Base-by-base conservation (phyloP, 2,113 vertebrate genomes). In the Todiramphus chloris region DNA sequence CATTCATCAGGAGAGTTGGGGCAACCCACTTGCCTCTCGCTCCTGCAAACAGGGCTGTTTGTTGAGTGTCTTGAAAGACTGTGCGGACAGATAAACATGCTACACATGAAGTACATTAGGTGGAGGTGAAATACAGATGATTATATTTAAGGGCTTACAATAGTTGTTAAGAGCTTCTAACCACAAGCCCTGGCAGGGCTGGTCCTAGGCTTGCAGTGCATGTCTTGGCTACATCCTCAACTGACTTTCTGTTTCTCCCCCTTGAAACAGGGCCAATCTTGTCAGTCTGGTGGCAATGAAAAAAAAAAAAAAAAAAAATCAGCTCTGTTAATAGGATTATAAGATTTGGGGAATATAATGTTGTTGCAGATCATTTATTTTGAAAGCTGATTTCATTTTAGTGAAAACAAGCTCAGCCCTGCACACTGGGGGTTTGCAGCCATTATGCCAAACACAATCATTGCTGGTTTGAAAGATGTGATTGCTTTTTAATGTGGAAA, bases 121-220 rank as follows among this genome's bases (percentile, higher is more conserved):
- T 97, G 96, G 93, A 97, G 94, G 95, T 97, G 96, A 98, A 97
- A 97, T 94, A 97, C 96, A 97, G 97, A 98, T 96, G 96, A 98
- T 98, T 97, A 97, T 96, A 89, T 96, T 98, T 98, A 98, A 98
- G 97, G 96, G 93, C 97, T 98, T 98, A 98, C 98, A 98, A 98
- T 98, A 98, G 97, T 98, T 78, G 97, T 98, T 98, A 98, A 98
- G 97, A 98, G 98, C 97, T 98, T 97, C 98, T 97, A 98, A 98
- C 97, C 98, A 92, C 98, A 98, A 93, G 91, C 90, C 69, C 95
- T 97, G 95, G 94, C 96, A 96, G 91, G 68, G 58, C 84, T 74
- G 64, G 89, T 69, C 79, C 96, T 95, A 56, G 0, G 88, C 93
- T 97, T 44, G 73, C 90, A 91, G 90, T 87, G 90, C 97, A 96